These are phyloP conservation scores for Cinara cedri DNA, from an alignment of 2,888 invertebrate species.

Conservation along the genomic window DNA sequence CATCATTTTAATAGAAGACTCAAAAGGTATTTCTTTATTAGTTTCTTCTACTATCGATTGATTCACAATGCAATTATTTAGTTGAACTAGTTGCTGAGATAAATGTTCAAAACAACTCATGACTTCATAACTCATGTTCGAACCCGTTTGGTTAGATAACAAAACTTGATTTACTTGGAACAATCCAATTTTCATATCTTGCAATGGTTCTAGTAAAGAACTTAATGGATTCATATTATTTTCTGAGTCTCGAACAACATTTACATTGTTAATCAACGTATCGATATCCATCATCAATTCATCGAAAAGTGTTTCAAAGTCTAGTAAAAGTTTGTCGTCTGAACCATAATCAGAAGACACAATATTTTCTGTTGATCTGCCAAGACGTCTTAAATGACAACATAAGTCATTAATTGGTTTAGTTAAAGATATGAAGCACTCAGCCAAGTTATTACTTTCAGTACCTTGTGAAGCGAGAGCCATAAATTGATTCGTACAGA, in stretches of 20 bases:
- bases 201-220: slow-evolving; percentile 38
- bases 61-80: slow-evolving; percentile 57
- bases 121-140: slow-evolving; percentile 38
- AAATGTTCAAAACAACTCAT: slow-evolving; percentile 48
- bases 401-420: slow-evolving; percentile 48
- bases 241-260: slow-evolving; percentile 42
- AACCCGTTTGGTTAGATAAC: slow-evolving; percentile 34
- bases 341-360: slow-evolving; percentile 48
- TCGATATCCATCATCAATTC: slow-evolving; percentile 51
- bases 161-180: slow-evolving; percentile 51
- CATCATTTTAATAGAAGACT: slow-evolving; percentile 57
- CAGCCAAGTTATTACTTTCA: slow-evolving; percentile 27
- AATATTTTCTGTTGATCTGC: slow-evolving; percentile 41
- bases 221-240: slow-evolving; percentile 38
- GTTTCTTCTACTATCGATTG: slow-evolving; percentile 58
- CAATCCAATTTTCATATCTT: slow-evolving; percentile 48
- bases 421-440: slow-evolving; percentile 46
- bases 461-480: slow-evolving; percentile 19
- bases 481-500: slow-evolving; percentile 16
- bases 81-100: slow-evolving; percentile 54
- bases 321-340: slow-evolving; percentile 39
- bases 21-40: slow-evolving; percentile 58
- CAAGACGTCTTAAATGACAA: slow-evolving; percentile 29
- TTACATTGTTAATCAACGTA: slow-evolving; percentile 43
- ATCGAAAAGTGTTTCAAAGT: slow-evolving; percentile 46